Conservation (phyloP, 2,113 vertebrate species). For the Tamias sibiricus region DNA sequence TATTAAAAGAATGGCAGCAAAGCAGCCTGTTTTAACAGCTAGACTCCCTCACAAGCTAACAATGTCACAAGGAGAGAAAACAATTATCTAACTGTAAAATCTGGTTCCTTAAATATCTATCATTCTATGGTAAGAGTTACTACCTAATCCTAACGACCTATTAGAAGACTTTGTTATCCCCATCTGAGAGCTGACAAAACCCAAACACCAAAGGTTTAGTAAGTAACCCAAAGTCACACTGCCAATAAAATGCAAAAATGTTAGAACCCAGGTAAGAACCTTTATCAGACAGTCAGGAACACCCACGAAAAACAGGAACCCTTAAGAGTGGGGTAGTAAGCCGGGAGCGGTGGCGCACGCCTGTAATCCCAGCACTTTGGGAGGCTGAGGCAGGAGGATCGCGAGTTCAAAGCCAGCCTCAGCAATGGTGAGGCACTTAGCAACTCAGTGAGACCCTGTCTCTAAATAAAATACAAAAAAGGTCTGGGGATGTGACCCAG, state of each 20-base stretch:
- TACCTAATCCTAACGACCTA: slow-evolving; percentile 21
- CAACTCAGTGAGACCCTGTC: too few relatives aligned
- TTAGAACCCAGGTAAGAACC: neutral
- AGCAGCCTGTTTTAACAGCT: slow-evolving; percentile 41
- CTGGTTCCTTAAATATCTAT: neutral
- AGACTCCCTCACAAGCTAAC: neutral
- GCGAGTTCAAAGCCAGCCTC: too few relatives aligned
- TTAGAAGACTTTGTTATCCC: neutral
- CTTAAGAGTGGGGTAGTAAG: neutral
- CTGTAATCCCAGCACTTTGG: too few relatives aligned
- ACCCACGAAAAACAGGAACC: neutral
- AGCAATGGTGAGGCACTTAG: too few relatives aligned
- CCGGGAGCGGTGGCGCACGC: too few relatives aligned
- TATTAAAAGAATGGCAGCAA: slow-evolving; percentile 30
- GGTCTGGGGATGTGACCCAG: too few relatives aligned
- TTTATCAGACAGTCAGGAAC: neutral
- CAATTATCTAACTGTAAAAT: slow-evolving; percentile 30
- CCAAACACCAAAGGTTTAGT: neutral
- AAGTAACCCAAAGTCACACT: slow-evolving; percentile 24
- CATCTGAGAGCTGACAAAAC: slow-evolving; percentile 16
- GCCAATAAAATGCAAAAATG: slow-evolving; percentile 17
- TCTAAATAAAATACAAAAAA: too few relatives aligned
- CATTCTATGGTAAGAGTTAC: slow-evolving; percentile 9
- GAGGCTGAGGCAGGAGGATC: too few relatives aligned
- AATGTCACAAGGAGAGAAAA: slow-evolving; percentile 10